Percentiles rank a stretch among this genome's conserved stretches.
Evolutionary conservation across 2,888 invertebrate species (phyloP).

Genomic region (Phyto melanocephala): DNA sequence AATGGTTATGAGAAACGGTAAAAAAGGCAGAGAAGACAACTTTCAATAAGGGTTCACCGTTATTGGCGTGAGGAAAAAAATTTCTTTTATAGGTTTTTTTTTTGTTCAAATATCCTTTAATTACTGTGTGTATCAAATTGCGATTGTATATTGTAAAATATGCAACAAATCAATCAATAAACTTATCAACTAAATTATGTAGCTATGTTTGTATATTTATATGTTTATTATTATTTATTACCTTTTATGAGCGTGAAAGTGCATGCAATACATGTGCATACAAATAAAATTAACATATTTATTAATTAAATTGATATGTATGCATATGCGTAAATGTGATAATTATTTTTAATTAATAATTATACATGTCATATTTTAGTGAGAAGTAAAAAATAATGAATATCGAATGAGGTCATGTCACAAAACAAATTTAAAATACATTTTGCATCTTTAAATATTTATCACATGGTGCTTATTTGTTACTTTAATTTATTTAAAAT

Average conservation of each 20-base stretch:
- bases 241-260: neutral
- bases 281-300: slow-evolving; percentile 39
- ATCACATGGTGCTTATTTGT: neutral
- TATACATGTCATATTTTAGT: slow-evolving; percentile 24
- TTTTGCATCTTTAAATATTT: neutral
- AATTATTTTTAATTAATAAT: neutral
- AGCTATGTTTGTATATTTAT: neutral
- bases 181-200: neutral
- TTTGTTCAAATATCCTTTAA: no score
- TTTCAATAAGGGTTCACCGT: no score
- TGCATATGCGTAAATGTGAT: neutral
- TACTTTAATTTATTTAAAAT: neutral
- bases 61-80: no score
- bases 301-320: slow-evolving; percentile 44
- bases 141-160: neutral
- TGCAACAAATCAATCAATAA: slow-evolving; percentile 40
- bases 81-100: no score
- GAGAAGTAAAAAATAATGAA: slow-evolving; percentile 35
- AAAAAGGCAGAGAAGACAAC: no score
- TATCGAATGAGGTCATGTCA: slow-evolving; percentile 32
- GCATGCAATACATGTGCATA: no score
- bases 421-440: neutral
- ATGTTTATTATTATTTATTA: slow-evolving; percentile 9
- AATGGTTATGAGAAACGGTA: no score
- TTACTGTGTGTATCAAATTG: no score